A percentile compares a stretch with the other conserved stretches of the same genome.
Conservation (phyloP, 2,888 invertebrate species). For the Nemotelus pantherinus region DNA sequence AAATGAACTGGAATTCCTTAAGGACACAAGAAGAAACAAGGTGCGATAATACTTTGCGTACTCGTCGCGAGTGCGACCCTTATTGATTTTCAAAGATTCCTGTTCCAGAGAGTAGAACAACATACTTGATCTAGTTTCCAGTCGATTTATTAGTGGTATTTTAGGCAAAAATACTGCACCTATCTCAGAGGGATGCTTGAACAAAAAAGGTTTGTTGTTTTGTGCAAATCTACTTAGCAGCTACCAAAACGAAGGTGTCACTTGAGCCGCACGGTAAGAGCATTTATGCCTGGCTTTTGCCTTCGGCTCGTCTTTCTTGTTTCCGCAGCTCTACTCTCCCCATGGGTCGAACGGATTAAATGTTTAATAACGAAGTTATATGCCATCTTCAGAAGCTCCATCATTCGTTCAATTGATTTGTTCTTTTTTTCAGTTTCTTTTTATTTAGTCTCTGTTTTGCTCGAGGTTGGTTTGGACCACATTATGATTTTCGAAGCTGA, state of each 20-base stretch:
- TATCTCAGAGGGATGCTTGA: background rate
- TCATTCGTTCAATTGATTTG: background rate
- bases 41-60: background rate
- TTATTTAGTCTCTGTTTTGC: background rate
- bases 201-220: slow-evolving; percentile 25
- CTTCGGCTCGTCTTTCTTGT: background rate
- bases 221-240: slow-evolving; percentile 1
- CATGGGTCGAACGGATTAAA: background rate
- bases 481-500: too few species aligned
- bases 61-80: background rate
- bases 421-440: background rate
- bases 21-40: slow-evolving; percentile 7
- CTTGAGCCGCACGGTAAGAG: background rate
- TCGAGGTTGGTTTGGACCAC: background rate
- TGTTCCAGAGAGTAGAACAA: slow-evolving; percentile 1
- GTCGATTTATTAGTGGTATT: slow-evolving; percentile 23
- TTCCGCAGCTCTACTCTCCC: background rate
- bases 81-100: slow-evolving; percentile 13
- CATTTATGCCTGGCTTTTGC: background rate
- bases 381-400: too few species aligned
- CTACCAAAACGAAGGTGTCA: slow-evolving; percentile 19
- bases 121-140: slow-evolving; percentile 41
- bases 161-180: background rate
- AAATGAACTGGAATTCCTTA: slow-evolving; percentile 22
- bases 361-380: background rate